Evolutionary conservation across 2,113 vertebrate species (phyloP).

Genomic region (Hippocampus barbouri): DNA sequence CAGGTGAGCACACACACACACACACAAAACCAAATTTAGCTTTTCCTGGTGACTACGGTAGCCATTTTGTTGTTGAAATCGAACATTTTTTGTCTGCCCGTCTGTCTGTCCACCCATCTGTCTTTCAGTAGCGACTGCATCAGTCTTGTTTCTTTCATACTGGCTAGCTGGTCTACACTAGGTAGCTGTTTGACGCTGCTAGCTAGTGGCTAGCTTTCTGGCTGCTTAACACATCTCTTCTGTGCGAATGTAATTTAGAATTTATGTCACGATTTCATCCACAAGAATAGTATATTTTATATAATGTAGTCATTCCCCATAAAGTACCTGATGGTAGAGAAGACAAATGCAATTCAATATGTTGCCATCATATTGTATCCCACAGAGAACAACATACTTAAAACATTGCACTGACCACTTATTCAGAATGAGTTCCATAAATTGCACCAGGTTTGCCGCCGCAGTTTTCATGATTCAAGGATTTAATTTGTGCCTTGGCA

Average conservation of each 20-base stretch:
- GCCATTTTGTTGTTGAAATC: no score
- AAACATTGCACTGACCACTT: constrained; percentile 42
- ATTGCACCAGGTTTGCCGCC: constrained; percentile 43
- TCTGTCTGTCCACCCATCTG: no score
- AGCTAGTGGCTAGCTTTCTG: not conserved
- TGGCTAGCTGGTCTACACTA: no score
- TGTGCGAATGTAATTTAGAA: not conserved
- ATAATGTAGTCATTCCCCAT: not conserved
- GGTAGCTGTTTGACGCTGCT: not conserved
- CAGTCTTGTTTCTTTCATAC: no score
- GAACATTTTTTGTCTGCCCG: no score
- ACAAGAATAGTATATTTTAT: not conserved
- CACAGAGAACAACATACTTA: constrained; percentile 6
- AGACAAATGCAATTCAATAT: constrained; percentile 33
- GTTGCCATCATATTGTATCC: constrained; percentile 16
- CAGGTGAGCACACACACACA: no score
- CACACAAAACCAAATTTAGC: no score
- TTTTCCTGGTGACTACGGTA: no score
- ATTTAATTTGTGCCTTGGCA: constrained; percentile 58
- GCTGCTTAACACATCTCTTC: not conserved
- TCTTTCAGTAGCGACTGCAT: no score
- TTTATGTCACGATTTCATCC: not conserved
- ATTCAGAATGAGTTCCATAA: constrained; percentile 43
- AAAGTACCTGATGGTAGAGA: not conserved
- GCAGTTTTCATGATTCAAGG: constrained; percentile 66